Base-by-base conservation (phyloP, 2,797 vertebrate species). In the Hydrolagus colliei region DNA sequence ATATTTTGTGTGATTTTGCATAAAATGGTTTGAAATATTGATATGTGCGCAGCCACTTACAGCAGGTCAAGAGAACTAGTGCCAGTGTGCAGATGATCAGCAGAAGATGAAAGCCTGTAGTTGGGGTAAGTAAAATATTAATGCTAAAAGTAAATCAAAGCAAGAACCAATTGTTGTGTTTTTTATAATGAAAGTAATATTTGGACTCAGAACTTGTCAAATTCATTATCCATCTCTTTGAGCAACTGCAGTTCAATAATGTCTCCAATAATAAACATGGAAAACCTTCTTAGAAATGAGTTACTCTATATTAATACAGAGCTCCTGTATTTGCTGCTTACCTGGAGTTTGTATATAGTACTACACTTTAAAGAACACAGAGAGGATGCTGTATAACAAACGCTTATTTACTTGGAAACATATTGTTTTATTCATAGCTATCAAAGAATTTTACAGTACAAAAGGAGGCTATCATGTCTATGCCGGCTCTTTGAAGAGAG, bases 111-210 rank as follows among this genome's bases (percentile, higher is more conserved):
- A 35, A 85, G 82, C 76, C 67, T 84, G 65, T 67, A 68, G 79
- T 71, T 71, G 79, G 10, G 65, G 79, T 84, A 72, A 82, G 90
- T 95, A 91, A 94, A 95, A 95, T 94, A 94, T 94, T 95, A 94
- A 95, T 94, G 93, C 61, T 89, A 87, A 91, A 93, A 94, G 93
- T 94, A 94, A 94, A 95, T 94, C 94, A 94, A 84, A 93, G 93
- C 92, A 89, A 90, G 91, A 93, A 92, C 92, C 92, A 93, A 88
- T 92, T 90, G 91, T 92, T 89, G 92, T 91, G 89, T 90, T 18
- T 86, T 86, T 74, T 72, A 73, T 84, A 84, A 63, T 71, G 79
- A 67, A 84, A 84, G 65, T 41, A 84, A 35, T 68, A 63, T 82
- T 82, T 84, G 65, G 79, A 41, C 27, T 65, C 5, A 63, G 71